Evolutionary conservation across 1,140 invertebrate species (phyloP).

Genomic region (Anoplophora glabripennis): DNA sequence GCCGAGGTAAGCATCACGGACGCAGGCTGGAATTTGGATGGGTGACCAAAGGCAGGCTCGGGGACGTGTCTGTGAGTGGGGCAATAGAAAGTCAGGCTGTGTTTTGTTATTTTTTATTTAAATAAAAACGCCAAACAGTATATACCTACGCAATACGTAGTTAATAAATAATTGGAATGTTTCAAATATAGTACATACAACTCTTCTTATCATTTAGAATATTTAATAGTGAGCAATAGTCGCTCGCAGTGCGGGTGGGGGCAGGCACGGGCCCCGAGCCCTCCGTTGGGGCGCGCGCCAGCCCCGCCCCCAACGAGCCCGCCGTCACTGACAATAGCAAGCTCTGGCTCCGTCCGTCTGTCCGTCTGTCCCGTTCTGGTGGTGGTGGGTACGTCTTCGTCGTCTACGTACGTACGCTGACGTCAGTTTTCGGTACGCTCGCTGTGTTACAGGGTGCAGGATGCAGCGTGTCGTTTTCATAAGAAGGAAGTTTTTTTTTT

Average conservation of each 20-base stretch:
- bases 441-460: constrained; percentile 29
- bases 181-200: constrained; percentile 45
- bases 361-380: neutral
- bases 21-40: too few relatives aligned
- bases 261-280: constrained; percentile 27
- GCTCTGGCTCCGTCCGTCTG: constrained; percentile 17
- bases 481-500: constrained; percentile 38
- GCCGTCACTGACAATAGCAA: constrained; percentile 39
- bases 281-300: constrained; percentile 19
- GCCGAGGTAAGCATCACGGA: too few relatives aligned
- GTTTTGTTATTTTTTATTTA: constrained; percentile 44
- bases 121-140: constrained; percentile 51
- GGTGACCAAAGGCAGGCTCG: too few relatives aligned
- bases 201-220: constrained; percentile 50
- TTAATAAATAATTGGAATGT: constrained; percentile 46
- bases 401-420: constrained; percentile 6
- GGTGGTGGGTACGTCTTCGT: neutral
- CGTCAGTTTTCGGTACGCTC: constrained; percentile 38
- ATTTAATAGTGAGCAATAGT: constrained; percentile 50
- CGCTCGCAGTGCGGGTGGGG: constrained; percentile 42
- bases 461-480: constrained; percentile 26
- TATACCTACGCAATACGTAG: constrained; percentile 48
- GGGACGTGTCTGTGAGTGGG: too few relatives aligned
- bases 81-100: too few relatives aligned
- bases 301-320: constrained; percentile 37